phyloP scores from a whole-genome alignment of 1,140 invertebrate genomes.

The Mylabris phalerata region DNA sequence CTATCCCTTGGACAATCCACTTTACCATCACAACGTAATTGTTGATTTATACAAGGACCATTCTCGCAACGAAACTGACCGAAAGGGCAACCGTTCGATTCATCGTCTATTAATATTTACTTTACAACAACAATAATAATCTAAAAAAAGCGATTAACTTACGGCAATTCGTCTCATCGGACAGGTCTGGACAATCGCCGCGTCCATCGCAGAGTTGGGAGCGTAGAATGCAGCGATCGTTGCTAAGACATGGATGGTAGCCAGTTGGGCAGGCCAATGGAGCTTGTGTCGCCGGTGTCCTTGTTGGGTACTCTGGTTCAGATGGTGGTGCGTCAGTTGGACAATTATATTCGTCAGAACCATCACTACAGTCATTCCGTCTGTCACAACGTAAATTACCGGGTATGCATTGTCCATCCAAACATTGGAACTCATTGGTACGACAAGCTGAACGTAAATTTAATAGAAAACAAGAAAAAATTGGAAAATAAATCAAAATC shows the following conservation, averaged over 20 bases:
- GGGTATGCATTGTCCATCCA: constrained; percentile 63
- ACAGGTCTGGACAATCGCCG: constrained; percentile 61
- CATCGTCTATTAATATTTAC: neutral
- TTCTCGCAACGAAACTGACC: constrained; percentile 52
- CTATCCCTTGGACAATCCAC: constrained; percentile 45
- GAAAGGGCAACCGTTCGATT: constrained; percentile 41
- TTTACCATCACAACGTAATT: constrained; percentile 46
- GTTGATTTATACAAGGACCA: constrained; percentile 43
- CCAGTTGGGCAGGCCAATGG: constrained; percentile 41
- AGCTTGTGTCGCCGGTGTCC: constrained; percentile 12
- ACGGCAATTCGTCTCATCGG: constrained; percentile 65
- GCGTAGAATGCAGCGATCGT: constrained; percentile 46
- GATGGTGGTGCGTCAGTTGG: constrained; percentile 22
- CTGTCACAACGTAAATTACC: constrained; percentile 60
- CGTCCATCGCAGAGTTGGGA: constrained; percentile 55
- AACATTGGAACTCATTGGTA: constrained; percentile 75
- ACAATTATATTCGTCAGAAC: constrained; percentile 63
- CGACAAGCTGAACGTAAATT: constrained; percentile 49
- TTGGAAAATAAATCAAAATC: constrained; percentile 20
- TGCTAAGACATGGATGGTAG: constrained; percentile 47
- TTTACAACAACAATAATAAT: neutral
- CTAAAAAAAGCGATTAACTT: constrained; percentile 37
- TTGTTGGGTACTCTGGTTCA: constrained; percentile 25
- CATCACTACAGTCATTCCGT: constrained; percentile 61
- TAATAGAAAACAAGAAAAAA: constrained; percentile 24